Conservation (phyloP, 2,888 invertebrate species). For the Metacarcinus magister region DNA sequence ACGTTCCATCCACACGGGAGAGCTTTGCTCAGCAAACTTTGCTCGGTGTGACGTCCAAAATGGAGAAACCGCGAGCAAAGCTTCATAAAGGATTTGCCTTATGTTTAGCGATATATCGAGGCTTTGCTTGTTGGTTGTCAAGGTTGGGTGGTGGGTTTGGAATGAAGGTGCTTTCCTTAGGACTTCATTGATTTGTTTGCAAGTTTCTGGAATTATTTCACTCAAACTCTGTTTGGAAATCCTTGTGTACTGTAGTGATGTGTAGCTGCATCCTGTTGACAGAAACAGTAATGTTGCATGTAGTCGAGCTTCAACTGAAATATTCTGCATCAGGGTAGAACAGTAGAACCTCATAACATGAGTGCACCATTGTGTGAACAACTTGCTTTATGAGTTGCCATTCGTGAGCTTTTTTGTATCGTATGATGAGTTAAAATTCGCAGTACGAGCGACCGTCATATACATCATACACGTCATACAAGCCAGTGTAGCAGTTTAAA, state of each 20-base stretch:
- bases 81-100: not conserved
- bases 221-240: conserved; percentile 14
- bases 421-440: too few relatives aligned
- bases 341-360: too few relatives aligned
- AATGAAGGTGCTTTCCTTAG: not conserved
- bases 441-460: too few relatives aligned
- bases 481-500: too few relatives aligned
- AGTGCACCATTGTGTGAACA: too few relatives aligned
- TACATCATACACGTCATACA: too few relatives aligned
- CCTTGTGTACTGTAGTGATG: not conserved
- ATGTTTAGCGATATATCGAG: conserved; percentile 36
- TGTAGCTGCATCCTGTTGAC: not conserved
- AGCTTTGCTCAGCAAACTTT: conserved; percentile 35
- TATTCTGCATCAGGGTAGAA: conserved; percentile 28
- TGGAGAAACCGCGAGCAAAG: conserved; percentile 49
- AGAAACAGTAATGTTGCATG: not conserved
- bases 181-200: too few relatives aligned
- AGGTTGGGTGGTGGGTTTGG: not conserved
- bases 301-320: conserved; percentile 56
- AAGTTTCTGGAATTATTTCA: not conserved
- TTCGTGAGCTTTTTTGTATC: too few relatives aligned
- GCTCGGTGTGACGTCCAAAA: conserved; percentile 22
- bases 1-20: not conserved
- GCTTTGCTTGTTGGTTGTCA: conserved; percentile 17
- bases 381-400: too few relatives aligned